Conservation (phyloP, 2,888 invertebrate species). For the Lymantria dispar region DNA sequence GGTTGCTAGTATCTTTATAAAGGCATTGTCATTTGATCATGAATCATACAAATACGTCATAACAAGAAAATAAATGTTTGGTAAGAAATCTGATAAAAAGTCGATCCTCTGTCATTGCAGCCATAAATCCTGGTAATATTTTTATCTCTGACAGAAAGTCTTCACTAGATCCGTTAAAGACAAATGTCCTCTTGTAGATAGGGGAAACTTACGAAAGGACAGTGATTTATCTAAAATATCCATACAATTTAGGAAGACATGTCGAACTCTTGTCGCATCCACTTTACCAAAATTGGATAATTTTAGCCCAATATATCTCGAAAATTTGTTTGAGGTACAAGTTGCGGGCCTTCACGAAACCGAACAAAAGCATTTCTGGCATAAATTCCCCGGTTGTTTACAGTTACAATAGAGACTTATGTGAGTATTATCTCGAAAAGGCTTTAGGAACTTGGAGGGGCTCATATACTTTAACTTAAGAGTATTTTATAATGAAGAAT, state of each 20-base stretch:
- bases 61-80: background rate
- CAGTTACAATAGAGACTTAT: conserved; percentile 64
- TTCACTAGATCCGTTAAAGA: conserved; percentile 62
- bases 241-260: conserved; percentile 71
- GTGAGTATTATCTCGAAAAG: conserved; percentile 54
- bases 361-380: conserved; percentile 68
- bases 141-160: conserved; percentile 50
- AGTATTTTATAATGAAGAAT: background rate
- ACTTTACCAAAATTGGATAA: conserved; percentile 78
- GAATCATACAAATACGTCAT: background rate
- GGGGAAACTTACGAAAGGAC: conserved; percentile 66
- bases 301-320: conserved; percentile 72
- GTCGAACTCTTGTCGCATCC: conserved; percentile 73
- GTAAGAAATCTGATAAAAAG: conserved; percentile 2
- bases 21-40: background rate
- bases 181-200: conserved; percentile 74
- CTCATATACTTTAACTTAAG: conserved; percentile 37
- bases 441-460: conserved; percentile 42
- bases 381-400: conserved; percentile 68
- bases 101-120: conserved; percentile 15
- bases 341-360: conserved; percentile 55
- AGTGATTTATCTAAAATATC: conserved; percentile 79
- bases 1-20: no score
- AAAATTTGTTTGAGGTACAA: conserved; percentile 74
- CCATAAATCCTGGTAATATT: conserved; percentile 49